These are phyloP conservation scores for Drosophila auraria DNA, from an alignment of 1,140 invertebrate species.

Conservation along the genomic window DNA sequence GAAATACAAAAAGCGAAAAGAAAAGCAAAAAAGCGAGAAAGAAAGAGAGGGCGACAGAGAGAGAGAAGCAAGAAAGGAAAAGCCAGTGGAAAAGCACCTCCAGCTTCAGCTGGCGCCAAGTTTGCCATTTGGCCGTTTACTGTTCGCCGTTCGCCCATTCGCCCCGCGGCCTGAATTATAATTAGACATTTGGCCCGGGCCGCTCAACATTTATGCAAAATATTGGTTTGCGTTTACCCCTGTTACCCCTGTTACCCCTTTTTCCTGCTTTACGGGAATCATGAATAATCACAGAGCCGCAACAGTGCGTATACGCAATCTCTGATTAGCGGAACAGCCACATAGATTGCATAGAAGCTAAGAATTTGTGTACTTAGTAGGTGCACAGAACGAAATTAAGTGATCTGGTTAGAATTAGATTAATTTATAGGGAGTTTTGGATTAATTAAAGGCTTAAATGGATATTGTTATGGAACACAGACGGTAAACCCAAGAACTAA, in stretches of 20 bases:
- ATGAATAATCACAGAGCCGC: conserved; percentile 64
- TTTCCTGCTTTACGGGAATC: background rate
- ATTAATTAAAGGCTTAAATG: too few relatives aligned
- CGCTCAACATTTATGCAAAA: conserved; percentile 78
- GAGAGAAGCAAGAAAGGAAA: conserved; percentile 49
- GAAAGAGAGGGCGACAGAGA: background rate
- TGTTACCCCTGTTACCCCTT: background rate
- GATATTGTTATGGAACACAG: too few relatives aligned
- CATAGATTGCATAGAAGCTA: background rate
- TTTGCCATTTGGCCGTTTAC: conserved; percentile 45
- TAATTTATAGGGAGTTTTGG: background rate
- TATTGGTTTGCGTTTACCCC: conserved; percentile 45
- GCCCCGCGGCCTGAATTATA: conserved; percentile 61
- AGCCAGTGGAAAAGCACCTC: conserved; percentile 47
- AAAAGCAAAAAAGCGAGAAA: conserved; percentile 13
- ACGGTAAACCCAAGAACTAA: too few relatives aligned
- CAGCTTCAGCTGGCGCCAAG: conserved; percentile 47
- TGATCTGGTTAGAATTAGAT: too few relatives aligned
- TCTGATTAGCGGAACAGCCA: conserved; percentile 57
- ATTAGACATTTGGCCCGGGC: conserved; percentile 61
- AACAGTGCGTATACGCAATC: conserved; percentile 78
- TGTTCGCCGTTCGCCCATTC: conserved; percentile 25
- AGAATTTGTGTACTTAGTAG: conserved; percentile 20
- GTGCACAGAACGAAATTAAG: conserved; percentile 2
- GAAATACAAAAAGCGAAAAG: conserved; percentile 39